These are phyloP conservation scores for Centropus unirufus DNA, from an alignment of 2,113 vertebrate genomes.

Conservation along the genomic window DNA sequence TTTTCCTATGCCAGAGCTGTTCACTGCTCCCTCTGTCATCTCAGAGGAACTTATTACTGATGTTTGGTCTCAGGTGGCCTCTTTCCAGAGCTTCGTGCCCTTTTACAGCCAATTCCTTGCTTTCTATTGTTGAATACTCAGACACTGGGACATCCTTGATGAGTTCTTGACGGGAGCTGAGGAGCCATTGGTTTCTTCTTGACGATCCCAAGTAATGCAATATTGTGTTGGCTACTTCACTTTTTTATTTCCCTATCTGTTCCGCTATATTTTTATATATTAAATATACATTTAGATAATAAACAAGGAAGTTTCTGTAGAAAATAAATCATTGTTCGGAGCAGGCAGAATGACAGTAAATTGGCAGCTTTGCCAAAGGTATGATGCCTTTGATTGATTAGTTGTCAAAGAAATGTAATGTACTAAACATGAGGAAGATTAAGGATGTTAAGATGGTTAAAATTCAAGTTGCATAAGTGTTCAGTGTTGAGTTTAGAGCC, in stretches of 20 bases:
- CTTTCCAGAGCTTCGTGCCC: not conserved
- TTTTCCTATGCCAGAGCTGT: conserved; percentile 6
- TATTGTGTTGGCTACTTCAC: not conserved
- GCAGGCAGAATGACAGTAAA: conserved; percentile 60
- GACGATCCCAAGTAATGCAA: not conserved
- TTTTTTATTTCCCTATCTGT: not conserved
- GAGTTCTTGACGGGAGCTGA: not conserved
- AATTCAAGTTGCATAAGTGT: conserved; percentile 61
- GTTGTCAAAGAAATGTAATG: conserved; percentile 71
- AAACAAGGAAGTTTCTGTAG: conserved; percentile 67
- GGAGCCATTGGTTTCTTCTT: not conserved
- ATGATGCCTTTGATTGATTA: conserved; percentile 73
- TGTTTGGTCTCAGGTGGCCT: not conserved
- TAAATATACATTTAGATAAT: conserved; percentile 12
- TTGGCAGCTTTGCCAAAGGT: conserved; percentile 63
- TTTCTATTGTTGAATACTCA: not conserved
- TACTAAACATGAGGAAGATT: conserved; percentile 66
- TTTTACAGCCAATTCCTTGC: conserved; percentile 1
- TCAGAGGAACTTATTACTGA: conserved; percentile 10
- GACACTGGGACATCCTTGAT: not conserved
- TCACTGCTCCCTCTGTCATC: not conserved
- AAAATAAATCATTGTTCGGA: conserved; percentile 63
- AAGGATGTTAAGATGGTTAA: conserved; percentile 64
- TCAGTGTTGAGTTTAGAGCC: conserved; percentile 41
- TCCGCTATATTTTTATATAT: not conserved